Conservation (phyloP, 2,113 vertebrate genomes). For the Pithys albifrons region DNA sequence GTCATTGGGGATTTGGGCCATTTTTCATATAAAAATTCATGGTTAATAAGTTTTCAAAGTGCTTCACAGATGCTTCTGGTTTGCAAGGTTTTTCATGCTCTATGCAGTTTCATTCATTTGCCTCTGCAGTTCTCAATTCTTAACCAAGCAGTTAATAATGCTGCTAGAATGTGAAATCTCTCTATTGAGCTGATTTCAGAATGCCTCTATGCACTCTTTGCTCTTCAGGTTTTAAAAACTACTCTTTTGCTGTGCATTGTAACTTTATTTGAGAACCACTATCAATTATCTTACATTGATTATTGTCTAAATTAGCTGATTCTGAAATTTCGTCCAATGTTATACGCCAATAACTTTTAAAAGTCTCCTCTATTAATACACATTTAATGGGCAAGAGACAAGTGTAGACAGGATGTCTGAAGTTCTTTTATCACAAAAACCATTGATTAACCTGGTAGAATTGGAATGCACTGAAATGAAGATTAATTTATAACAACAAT, state of each 20-base stretch:
- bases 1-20: not conserved
- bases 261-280: not conserved
- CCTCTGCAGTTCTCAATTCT: not conserved
- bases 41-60: not conserved
- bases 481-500: conserved; percentile 30
- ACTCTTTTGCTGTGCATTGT: not conserved
- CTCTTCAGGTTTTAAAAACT: not conserved
- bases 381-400: conserved; percentile 19
- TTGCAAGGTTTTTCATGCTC: not conserved
- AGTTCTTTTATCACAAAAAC: conserved; percentile 25
- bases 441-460: conserved; percentile 29
- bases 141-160: not conserved
- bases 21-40: not conserved
- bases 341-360: conserved; percentile 27
- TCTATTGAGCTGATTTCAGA: not conserved
- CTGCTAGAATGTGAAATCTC: not conserved
- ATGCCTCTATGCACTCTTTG: not conserved
- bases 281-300: conserved; percentile 20
- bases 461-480: conserved; percentile 36
- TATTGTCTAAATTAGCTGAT: conserved; percentile 35
- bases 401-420: not conserved
- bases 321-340: not conserved
- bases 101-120: not conserved
- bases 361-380: conserved; percentile 1
- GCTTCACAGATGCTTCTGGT: not conserved